Evolutionary conservation across 2,888 invertebrate genomes (phyloP).

Genomic region (Calameuta idolon): DNA sequence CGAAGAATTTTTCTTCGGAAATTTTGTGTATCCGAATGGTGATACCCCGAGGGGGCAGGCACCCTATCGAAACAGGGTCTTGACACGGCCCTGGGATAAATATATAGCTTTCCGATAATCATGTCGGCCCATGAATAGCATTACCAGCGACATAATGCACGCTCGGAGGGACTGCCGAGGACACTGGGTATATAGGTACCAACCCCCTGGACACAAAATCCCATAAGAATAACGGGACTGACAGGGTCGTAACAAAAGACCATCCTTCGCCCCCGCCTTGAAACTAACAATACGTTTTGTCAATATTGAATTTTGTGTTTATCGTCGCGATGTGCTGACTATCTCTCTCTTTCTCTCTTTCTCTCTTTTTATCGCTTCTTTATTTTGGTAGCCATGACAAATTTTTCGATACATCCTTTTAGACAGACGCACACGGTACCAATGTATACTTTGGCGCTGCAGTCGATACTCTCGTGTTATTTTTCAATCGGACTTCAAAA

Average conservation of each 20-base stretch:
- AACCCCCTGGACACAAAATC: slow-evolving; percentile 25
- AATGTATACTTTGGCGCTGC: too few species aligned
- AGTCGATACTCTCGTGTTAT: neutral
- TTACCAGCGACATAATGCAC: slow-evolving; percentile 26
- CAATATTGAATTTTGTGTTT: slow-evolving; percentile 33
- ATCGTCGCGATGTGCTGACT: slow-evolving; percentile 33
- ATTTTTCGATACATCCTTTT: neutral
- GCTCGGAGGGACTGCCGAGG: neutral
- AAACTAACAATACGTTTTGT: slow-evolving; percentile 32
- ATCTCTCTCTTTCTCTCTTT: slow-evolving; percentile 22
- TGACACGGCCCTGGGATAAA: slow-evolving; percentile 39
- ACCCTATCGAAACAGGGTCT: slow-evolving; percentile 36
- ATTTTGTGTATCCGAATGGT: neutral
- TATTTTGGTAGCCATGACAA: neutral
- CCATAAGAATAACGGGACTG: slow-evolving; percentile 34
- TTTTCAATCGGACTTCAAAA: neutral
- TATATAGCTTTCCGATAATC: slow-evolving; percentile 48
- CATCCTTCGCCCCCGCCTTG: slow-evolving; percentile 26
- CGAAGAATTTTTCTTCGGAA: neutral
- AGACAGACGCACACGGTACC: neutral
- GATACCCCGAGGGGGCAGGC: neutral
- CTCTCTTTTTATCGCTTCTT: slow-evolving; percentile 9
- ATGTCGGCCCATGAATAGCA: slow-evolving; percentile 43
- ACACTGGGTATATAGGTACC: neutral
- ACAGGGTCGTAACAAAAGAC: neutral